Percentiles rank a stretch among this genome's conserved stretches.
phyloP scores from a whole-genome alignment of 1,140 invertebrate genomes.

The Drosophila ananassae region DNA sequence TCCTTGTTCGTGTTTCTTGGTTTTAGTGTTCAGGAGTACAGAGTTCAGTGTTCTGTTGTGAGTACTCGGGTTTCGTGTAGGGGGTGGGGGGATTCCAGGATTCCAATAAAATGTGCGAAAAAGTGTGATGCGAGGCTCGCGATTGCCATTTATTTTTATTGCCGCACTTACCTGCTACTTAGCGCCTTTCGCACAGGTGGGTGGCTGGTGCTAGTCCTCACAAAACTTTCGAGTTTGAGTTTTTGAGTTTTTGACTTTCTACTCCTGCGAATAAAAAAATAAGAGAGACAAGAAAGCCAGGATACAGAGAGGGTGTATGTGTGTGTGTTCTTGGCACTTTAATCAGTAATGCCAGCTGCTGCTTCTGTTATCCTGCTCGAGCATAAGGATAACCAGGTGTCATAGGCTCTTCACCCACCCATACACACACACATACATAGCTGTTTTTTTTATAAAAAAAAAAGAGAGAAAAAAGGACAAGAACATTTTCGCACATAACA shows the following conservation, averaged over 20 bases:
- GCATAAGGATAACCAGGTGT: conserved; percentile 35
- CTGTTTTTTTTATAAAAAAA: neutral
- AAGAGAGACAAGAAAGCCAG: neutral
- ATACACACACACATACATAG: neutral
- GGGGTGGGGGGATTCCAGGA: conserved; percentile 12
- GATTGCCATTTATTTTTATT: conserved; percentile 72
- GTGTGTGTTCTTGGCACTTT: conserved; percentile 49
- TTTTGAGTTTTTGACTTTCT: conserved; percentile 30
- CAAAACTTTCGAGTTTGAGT: conserved; percentile 44
- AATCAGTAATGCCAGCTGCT: conserved; percentile 62
- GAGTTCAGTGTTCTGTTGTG: neutral
- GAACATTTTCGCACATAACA: conserved; percentile 25
- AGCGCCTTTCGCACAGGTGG: conserved; percentile 40
- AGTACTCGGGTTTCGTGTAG: neutral
- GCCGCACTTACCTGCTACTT: conserved; percentile 71
- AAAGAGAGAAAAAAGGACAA: neutral
- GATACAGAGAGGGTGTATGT: neutral
- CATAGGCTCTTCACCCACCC: conserved; percentile 7
- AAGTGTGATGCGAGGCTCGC: conserved; percentile 55
- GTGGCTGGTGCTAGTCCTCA: conserved; percentile 15
- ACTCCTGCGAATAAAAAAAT: neutral
- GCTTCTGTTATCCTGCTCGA: conserved; percentile 12
- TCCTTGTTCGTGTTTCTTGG: neutral
- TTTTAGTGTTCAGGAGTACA: neutral
- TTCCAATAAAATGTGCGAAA: conserved; percentile 55